Percentiles rank a stretch among this genome's conserved stretches.
These are phyloP conservation scores for Axinella damicornis DNA, from an alignment of 37 sponge, comb jelly and placozoan species.

Conservation along the genomic window DNA sequence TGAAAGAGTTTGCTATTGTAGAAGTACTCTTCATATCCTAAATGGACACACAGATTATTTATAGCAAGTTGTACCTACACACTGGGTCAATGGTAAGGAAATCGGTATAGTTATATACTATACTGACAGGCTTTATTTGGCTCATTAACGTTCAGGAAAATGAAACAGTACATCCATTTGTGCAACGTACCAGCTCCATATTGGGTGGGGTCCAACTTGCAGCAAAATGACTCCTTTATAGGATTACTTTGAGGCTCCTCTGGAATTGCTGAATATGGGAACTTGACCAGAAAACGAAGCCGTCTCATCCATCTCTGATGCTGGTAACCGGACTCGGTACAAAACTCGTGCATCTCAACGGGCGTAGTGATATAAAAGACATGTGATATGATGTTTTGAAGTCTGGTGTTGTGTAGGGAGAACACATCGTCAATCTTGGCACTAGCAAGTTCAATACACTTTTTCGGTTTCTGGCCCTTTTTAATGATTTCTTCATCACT, in stretches of 20 bases:
- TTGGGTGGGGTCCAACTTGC: slow-evolving; percentile 28
- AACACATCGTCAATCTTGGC: slow-evolving; percentile 24
- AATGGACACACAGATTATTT: too few species aligned
- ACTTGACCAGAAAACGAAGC: slow-evolving; percentile 51
- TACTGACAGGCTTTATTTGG: too few species aligned
- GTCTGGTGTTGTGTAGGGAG: neutral
- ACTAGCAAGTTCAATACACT: neutral
- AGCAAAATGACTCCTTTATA: slow-evolving; percentile 43
- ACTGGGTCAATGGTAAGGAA: too few species aligned
- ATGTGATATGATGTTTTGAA: neutral
- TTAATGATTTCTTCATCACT: slow-evolving; percentile 28
- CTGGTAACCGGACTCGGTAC: slow-evolving; percentile 27
- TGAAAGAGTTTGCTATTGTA: too few species aligned
- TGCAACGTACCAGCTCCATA: slow-evolving; percentile 43
- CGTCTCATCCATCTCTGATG: slow-evolving; percentile 43
- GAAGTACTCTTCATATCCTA: too few species aligned
- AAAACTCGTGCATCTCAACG: slow-evolving; percentile 48
- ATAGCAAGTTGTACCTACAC: too few species aligned
- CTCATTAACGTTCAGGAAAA: too few species aligned
- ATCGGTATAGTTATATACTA: too few species aligned
- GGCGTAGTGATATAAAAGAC: neutral
- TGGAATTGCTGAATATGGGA: slow-evolving; percentile 57
- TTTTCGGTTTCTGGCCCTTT: slow-evolving; percentile 34
- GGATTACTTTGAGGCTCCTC: slow-evolving; percentile 60
- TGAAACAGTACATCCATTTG: too few species aligned